Evolutionary conservation across 2,797 vertebrate genomes (phyloP).

Genomic region (Phrynocephalus guinanensis): DNA sequence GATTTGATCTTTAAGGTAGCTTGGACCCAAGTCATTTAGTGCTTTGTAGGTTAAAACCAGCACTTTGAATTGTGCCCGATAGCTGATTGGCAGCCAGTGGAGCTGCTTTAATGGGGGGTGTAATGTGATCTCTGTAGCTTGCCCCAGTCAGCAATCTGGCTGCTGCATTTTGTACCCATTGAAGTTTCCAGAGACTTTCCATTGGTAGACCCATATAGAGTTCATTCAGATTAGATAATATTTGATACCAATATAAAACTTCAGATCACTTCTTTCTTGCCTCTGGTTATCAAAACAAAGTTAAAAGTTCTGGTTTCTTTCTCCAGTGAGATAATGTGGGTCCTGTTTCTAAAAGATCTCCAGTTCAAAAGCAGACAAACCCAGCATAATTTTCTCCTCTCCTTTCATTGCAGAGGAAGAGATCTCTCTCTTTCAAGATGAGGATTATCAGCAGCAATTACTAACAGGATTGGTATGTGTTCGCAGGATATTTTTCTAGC

Average conservation of each 20-base stretch:
- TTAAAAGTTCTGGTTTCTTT: background rate
- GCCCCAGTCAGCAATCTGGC: too few relatives aligned
- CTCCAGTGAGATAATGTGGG: background rate
- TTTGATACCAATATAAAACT: background rate
- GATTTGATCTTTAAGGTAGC: too few relatives aligned
- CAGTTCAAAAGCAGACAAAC: background rate
- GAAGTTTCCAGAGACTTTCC: too few relatives aligned
- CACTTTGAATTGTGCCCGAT: too few relatives aligned
- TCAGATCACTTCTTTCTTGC: background rate
- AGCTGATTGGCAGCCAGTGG: too few relatives aligned
- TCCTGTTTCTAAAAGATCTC: background rate
- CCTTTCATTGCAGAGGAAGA: conserved; percentile 83
- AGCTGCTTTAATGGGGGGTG: too few relatives aligned
- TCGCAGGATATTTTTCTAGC: background rate
- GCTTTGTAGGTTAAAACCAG: too few relatives aligned
- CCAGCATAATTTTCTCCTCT: conserved; percentile 39
- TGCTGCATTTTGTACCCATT: too few relatives aligned
- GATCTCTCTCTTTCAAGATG: conserved; percentile 91
- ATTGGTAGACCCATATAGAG: too few relatives aligned
- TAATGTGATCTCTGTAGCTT: too few relatives aligned
- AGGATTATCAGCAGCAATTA: conserved; percentile 88
- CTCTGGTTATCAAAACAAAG: background rate
- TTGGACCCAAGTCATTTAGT: too few relatives aligned
- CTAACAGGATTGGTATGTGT: conserved; percentile 91
- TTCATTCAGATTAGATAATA: background rate